Base-by-base conservation (phyloP, 2,888 invertebrate genomes). In the Spialia ferax region DNA sequence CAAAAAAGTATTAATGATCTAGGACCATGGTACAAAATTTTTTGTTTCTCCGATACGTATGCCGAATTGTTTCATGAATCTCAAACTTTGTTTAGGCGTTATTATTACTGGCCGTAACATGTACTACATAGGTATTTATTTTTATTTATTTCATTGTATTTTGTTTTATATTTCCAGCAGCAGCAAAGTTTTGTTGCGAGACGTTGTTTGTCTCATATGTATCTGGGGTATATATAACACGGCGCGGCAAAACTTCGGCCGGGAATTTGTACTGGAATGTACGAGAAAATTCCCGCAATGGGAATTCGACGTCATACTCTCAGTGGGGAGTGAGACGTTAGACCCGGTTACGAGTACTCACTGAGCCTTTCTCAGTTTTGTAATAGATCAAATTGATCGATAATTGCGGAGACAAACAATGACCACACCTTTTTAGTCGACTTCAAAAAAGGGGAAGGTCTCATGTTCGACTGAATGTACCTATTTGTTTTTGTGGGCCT, bases 221-320 rank as follows among this genome's bases (percentile, higher is more conserved):
- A 57, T 48, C 79, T 73, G 79, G 54, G 22, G 45, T 26, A 82
- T 81, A 77, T 26, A 82, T 81, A 77, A 79, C 77, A 75, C 68
- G 64, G 61, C 63, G 67, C 77, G 77, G 79, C 74, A 78, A 78
- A 90, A 88, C 85, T 91, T 90, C 86, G 82, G 81, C 75, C 60
- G 75, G 80, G 90, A 86, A 92, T 91, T 88, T 82, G 89, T 84
- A 81, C 82, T 72, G 87, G 87, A 91, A 91, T 91, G 89, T 87
- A 87, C 76, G 81, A 77, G 81, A 81, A 86, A 87, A 89, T 91
- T 86, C 88, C 76, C 78, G 78, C 75, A 84, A 83, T 84, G 77
- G 79, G 81, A 81, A 76, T 78, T 77, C 77, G 78, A 76, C 80
- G 81, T 84, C 82, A 78, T 74, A 73, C 76, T 81, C 80, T 77